phyloP scores from a whole-genome alignment of 2,888 invertebrate genomes.

The Phengaris arion region DNA sequence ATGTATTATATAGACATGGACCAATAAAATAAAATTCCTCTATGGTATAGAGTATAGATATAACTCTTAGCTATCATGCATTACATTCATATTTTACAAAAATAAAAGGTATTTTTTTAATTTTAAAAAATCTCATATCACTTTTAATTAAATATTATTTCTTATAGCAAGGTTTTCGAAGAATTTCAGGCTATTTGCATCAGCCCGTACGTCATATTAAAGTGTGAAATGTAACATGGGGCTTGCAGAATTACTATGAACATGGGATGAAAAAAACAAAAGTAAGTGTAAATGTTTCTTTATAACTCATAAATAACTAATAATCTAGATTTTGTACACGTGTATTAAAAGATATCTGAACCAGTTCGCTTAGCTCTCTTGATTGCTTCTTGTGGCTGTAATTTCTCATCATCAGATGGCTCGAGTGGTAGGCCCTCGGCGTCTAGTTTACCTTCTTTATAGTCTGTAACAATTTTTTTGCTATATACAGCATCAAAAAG shows the following conservation, averaged over 20 bases:
- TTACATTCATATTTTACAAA: too few species aligned
- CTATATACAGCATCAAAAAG: constrained; percentile 90
- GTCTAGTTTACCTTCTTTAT: constrained; percentile 83
- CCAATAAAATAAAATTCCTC: too few species aligned
- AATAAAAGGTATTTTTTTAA: too few species aligned
- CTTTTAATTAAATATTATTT: too few species aligned
- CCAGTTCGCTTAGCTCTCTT: constrained; percentile 86
- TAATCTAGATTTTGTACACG: constrained; percentile 22
- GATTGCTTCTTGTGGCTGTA: constrained; percentile 86
- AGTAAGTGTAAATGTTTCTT: background rate
- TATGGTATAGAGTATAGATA: too few species aligned
- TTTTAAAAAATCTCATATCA: too few species aligned
- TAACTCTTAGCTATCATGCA: too few species aligned
- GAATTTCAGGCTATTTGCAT: background rate
- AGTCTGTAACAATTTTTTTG: constrained; percentile 88
- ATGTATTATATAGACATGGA: too few species aligned
- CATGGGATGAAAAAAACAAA: background rate
- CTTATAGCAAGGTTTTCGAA: too few species aligned
- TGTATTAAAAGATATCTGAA: constrained; percentile 85
- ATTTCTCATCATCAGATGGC: constrained; percentile 85
- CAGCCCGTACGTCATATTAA: background rate
- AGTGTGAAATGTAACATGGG: background rate
- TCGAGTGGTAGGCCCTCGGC: constrained; percentile 83
- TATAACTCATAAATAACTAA: constrained; percentile 29
- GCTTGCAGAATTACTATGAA: background rate